Conservation (phyloP, 64 coral and sea anemone species). For the Hydrozoanthus tunicans region DNA sequence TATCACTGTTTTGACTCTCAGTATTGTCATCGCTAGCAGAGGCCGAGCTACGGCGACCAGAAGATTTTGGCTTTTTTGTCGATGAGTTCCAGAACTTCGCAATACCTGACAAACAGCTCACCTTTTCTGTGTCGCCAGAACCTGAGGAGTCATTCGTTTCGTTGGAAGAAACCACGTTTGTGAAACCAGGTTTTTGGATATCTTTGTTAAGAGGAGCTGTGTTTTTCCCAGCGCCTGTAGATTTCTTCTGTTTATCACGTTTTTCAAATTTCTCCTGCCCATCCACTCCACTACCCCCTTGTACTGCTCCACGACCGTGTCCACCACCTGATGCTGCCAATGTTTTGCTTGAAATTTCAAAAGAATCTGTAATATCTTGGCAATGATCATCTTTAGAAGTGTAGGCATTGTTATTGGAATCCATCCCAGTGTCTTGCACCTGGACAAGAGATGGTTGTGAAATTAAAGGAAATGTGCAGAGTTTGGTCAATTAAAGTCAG, state of each 20-base stretch:
- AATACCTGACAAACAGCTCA: slow-evolving; percentile 72
- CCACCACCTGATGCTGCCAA: background rate
- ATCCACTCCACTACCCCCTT: background rate
- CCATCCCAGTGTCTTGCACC: slow-evolving; percentile 4
- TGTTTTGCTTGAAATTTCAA: background rate
- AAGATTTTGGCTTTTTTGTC: slow-evolving; percentile 40
- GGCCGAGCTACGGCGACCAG: background rate
- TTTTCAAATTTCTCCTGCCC: background rate
- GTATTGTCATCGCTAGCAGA: background rate
- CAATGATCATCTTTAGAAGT: background rate
- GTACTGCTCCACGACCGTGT: background rate
- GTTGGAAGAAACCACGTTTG: background rate
- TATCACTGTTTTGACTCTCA: background rate
- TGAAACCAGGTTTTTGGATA: background rate
- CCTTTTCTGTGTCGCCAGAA: slow-evolving; percentile 1
- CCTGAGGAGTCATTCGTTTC: background rate
- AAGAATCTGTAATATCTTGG: background rate
- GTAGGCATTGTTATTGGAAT: slow-evolving; percentile 6
- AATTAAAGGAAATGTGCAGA: background rate
- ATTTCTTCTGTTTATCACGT: background rate
- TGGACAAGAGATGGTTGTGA: slow-evolving; percentile 2
- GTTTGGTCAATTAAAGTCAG: no score
- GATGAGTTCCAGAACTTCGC: slow-evolving; percentile 74
- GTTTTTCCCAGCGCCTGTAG: background rate
- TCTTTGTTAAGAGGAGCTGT: background rate